Evolutionary conservation across 37 sponge, comb jelly and placozoan genomes (phyloP), one percentile per base, ranked within the genome.

Genomic region (Oopsacas minuta): DNA sequence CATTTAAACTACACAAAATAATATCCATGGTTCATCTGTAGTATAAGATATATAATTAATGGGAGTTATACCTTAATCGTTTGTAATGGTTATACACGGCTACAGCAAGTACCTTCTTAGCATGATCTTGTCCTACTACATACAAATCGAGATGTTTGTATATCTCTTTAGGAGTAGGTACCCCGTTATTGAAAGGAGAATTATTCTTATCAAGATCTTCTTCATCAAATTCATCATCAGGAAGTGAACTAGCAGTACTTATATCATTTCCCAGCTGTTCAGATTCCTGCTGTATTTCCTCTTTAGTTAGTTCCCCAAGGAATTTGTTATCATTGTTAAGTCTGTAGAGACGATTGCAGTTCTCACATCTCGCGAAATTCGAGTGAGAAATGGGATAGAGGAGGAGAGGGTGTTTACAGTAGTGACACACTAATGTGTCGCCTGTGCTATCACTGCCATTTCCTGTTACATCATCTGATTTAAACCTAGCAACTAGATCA

Each of bases 31-130:
- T n/a, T n/a, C n/a, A n/a, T n/a, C n/a, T n/a, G n/a, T n/a, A n/a
- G n/a, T n/a, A n/a, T n/a, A n/a, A 42, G 49, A 17, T 15, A 42
- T 42, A 42, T 8, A 42, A 42, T 42, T 42, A 42, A 15, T 42
- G 49, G 12, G 8, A 42, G 12, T 17, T 12, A 7, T 61, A 12
- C 75, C 75, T 61, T 25, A 97, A 87, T 0, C 99, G 49, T 89
- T 99, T 99, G 93, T 95, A 99, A 83, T 99, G 99, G 84, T 99
- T 99, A 86, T 99, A 99, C 39, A 95, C 93, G 22, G 96, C 94
- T 34, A 99, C 99, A 36, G 99, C 92, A 15, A 99, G 81, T 17
- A 99, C 90, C 87, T 91, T 95, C 93, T 99, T 99, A 20, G 99
- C 90, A 30, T 82, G 83, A 30, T 93, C 86, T 83, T 99, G 99